Evolutionary conservation across 2,888 invertebrate species (phyloP), one percentile per base, ranked within the genome.

Genomic region (Pheosia gnoma): DNA sequence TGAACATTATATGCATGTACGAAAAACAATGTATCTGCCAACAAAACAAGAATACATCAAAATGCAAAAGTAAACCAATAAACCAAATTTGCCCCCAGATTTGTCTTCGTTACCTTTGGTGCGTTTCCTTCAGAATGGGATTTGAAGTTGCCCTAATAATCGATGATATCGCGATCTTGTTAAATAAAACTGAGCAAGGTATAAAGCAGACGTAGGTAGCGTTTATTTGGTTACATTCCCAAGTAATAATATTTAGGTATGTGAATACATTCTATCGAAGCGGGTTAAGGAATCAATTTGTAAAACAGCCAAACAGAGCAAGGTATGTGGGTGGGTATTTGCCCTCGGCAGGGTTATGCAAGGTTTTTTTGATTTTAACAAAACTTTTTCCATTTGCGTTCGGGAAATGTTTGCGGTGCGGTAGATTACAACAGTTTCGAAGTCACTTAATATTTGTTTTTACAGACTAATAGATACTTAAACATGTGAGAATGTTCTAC

Each of bases 231-330:
- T 59, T 66, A 49, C 67, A 67, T 66, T 43, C 65, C 64, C 65
- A 62, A 73, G 71, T 71, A 71, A 72, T 71, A 66, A 65, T 68
- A 72, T 65, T 0, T 41, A 41, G 11, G 68, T 71, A 72, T 72
- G 72, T 71, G 71, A 72, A 72, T 73, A 72, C 59, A 66, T 66
- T 73, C 60, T 57, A 65, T 67, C 61, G 69, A 67, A 62, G 54
- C 57, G 67, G 69, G 67, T 62, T 66, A 69, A 67, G 63, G 62
- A 73, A 73, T 69, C 71, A 73, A 73, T 73, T 73, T 73, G 65
- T 69, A 67, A 71, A 71, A 60, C 71, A 62, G 61, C 63, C 57
- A 61, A 72, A 64, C 63, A 63, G 57, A 60, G 59, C 47, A 49
- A 63, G 69, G 61, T 62, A 65, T 60, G 47, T 47, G 47, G 0